Conservation (phyloP, 1,140 invertebrate genomes). For the Agrilus planipennis region DNA sequence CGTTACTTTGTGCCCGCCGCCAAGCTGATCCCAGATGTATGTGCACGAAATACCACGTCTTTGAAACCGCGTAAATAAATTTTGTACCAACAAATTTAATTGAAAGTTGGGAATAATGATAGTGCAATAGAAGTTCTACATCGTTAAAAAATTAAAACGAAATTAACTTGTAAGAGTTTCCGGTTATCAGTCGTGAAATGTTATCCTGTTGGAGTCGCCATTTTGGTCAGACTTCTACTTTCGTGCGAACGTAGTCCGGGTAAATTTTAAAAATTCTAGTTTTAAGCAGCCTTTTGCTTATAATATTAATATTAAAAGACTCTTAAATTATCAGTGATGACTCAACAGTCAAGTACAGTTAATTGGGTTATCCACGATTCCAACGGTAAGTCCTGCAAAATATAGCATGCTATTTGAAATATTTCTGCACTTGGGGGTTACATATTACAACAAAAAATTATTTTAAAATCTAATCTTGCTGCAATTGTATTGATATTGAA, state of each 20-base stretch:
- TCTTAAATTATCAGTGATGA: slow-evolving; percentile 32
- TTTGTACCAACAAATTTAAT: slow-evolving; percentile 8
- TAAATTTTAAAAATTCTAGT: slow-evolving; percentile 3
- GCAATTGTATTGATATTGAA: too few relatives aligned
- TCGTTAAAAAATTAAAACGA: slow-evolving; percentile 8
- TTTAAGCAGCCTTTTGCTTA: neutral
- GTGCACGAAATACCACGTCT: slow-evolving; percentile 39
- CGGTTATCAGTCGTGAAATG: slow-evolving; percentile 29
- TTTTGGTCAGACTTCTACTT: slow-evolving; percentile 33
- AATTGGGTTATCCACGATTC: slow-evolving; percentile 54
- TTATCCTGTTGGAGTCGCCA: slow-evolving; percentile 41
- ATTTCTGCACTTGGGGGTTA: too few relatives aligned
- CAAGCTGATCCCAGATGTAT: slow-evolving; percentile 41
- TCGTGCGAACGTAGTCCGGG: neutral
- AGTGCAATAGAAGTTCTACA: slow-evolving; percentile 13
- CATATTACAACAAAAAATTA: too few relatives aligned
- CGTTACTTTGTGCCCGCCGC: slow-evolving; percentile 46
- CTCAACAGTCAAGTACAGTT: slow-evolving; percentile 47
- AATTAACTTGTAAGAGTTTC: slow-evolving; percentile 4
- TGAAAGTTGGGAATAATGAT: slow-evolving; percentile 10
- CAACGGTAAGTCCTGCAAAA: slow-evolving; percentile 44
- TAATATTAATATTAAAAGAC: slow-evolving; percentile 9
- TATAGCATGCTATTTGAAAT: slow-evolving; percentile 22
- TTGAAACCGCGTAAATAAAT: slow-evolving; percentile 27
- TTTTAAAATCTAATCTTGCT: too few relatives aligned